Percentiles rank a stretch among this genome's conserved stretches.
Evolutionary conservation across 2,113 vertebrate species (phyloP).

Genomic region (Danionella cerebrum): DNA sequence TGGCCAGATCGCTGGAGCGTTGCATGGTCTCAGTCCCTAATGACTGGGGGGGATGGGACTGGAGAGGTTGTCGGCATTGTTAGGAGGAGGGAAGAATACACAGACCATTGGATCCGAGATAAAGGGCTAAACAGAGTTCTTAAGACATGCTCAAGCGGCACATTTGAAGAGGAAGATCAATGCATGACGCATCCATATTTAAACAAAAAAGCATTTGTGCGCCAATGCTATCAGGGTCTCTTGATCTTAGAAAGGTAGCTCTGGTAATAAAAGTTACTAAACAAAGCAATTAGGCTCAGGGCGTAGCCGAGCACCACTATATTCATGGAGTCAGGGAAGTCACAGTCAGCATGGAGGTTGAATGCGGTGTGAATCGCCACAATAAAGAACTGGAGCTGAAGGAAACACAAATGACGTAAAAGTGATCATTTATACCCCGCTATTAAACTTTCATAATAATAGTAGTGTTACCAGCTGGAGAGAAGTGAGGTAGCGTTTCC

Average conservation of each 20-base stretch:
- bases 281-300: conserved; percentile 60
- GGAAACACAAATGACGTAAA: background rate
- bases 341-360: conserved; percentile 60
- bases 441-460: background rate
- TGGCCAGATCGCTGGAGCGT: conserved; percentile 62
- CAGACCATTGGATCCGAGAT: conserved; percentile 11
- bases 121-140: background rate
- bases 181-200: background rate
- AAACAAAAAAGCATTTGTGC: background rate
- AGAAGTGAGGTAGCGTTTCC: conserved; percentile 67
- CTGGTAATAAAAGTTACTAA: conserved; percentile 56
- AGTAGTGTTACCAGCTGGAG: conserved; percentile 70
- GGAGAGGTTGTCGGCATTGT: conserved; percentile 30
- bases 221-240: background rate
- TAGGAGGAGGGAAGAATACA: conserved; percentile 15
- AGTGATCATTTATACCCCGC: background rate
- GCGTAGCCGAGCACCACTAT: conserved; percentile 46
- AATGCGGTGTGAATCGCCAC: conserved; percentile 57
- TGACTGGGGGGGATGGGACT: conserved; percentile 56
- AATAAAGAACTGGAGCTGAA: conserved; percentile 60
- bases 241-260: conserved; percentile 48
- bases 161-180: background rate
- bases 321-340: conserved; percentile 56
- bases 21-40: conserved; percentile 61
- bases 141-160: background rate